Evolutionary conservation across 1,140 invertebrate species (phyloP).

Genomic region (Vanessa atalanta): DNA sequence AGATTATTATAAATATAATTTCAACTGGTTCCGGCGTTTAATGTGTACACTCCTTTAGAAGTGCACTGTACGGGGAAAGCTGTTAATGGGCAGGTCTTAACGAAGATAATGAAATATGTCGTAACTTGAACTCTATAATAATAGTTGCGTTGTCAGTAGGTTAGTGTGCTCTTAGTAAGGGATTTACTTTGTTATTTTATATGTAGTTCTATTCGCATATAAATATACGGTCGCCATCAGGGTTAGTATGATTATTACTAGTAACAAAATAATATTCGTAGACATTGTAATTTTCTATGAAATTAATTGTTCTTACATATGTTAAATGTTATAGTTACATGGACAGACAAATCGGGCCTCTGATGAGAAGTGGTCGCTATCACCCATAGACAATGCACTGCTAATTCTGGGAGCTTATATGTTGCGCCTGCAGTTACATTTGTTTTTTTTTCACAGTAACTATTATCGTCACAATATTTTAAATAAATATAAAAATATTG

Average conservation of each 20-base stretch:
- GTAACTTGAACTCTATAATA: slow-evolving; percentile 41
- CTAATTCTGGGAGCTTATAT: too few species aligned
- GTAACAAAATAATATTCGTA: neutral
- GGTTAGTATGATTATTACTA: neutral
- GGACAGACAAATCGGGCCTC: too few species aligned
- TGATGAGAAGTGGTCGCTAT: too few species aligned
- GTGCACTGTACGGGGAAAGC: slow-evolving; percentile 44
- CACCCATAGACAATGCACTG: too few species aligned
- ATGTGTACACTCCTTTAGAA: neutral
- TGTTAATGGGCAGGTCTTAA: slow-evolving; percentile 53
- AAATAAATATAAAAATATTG: too few species aligned
- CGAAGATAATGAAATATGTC: slow-evolving; percentile 50
- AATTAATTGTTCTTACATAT: too few species aligned
- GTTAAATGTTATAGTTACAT: too few species aligned
- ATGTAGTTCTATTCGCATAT: neutral
- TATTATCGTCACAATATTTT: too few species aligned
- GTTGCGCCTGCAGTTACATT: too few species aligned
- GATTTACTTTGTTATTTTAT: slow-evolving; percentile 2
- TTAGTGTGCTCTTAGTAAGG: slow-evolving; percentile 1
- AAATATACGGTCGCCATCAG: neutral
- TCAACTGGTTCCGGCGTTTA: neutral
- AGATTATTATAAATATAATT: neutral
- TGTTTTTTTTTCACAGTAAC: too few species aligned
- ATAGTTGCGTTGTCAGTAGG: slow-evolving; percentile 18
- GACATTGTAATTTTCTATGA: too few species aligned